Base-by-base conservation (phyloP, 2,113 vertebrate species). In the Calidris pugnax region DNA sequence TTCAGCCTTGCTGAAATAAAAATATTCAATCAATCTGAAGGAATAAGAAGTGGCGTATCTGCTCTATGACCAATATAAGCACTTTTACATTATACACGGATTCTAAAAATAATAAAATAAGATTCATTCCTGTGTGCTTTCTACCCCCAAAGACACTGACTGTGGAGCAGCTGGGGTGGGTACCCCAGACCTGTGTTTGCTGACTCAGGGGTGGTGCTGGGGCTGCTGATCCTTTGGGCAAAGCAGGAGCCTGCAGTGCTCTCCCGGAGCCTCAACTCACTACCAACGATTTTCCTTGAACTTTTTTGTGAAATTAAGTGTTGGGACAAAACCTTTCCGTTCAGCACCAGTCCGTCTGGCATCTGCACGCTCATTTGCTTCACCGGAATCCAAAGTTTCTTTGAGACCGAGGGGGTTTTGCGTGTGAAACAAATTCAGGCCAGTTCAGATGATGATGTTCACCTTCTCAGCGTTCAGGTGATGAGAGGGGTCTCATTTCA, bases 71-170 rank as follows among this genome's bases (percentile, higher is more conserved):
- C 69, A 23, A 32, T 9, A 30, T 19, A 55, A 53, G n/a, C 28
- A 10, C 45, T 84, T 57, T 23, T 50, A 11, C 35, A 7, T 86
- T 89, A 47, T 45, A 39, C 19, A 57, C 1, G 0, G n/a, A 26
- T 62, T 53, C 24, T 47, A 75, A 71, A 66, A 56, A 73, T 7
- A 60, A 22, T 60, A 35, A 60, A 60, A 1, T 26, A 43, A 28
- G 13, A 26, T 30, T 23, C 0, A 3, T 32, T 39, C 33, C 22
- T 4, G 0, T 2, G 28, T 56, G 7, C 28, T 21, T 64, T 37
- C 57, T 37, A 30, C 1, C 9, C 37, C 27, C 48, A n/a, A 51
- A 35, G 56, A 26, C 32, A 24, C 10, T 32, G 85, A 8, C 35
- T 20, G 33, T 7, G 28, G 45, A 47, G 56, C 56, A 39, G 47